phyloP scores from a whole-genome alignment of 1,140 invertebrate species.

The Sinonovacula constricta region DNA sequence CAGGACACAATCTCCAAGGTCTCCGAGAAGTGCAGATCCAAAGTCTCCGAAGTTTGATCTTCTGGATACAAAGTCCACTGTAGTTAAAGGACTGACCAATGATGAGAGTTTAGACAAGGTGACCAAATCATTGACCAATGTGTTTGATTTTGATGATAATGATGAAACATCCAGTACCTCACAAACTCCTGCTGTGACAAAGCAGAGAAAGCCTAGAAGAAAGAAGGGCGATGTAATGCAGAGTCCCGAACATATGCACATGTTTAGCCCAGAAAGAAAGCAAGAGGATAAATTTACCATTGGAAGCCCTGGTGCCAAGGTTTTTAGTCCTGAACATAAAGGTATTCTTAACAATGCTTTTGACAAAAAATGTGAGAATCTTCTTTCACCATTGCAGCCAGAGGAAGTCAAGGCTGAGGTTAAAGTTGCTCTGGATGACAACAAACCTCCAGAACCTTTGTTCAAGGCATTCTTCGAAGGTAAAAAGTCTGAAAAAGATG shows the following conservation, averaged over 20 bases:
- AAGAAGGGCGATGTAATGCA: slow-evolving; percentile 43
- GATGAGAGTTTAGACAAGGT: slow-evolving; percentile 31
- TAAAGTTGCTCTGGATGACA: slow-evolving; percentile 35
- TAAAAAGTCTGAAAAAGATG: slow-evolving; percentile 36
- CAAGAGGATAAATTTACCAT: slow-evolving; percentile 27
- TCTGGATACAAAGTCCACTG: slow-evolving; percentile 30
- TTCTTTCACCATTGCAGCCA: slow-evolving; percentile 29
- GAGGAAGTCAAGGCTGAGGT: slow-evolving; percentile 30
- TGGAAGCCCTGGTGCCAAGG: slow-evolving; percentile 36
- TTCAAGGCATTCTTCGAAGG: slow-evolving; percentile 51
- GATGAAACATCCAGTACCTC: slow-evolving; percentile 50
- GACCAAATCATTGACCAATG: slow-evolving; percentile 37
- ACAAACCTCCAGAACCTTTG: slow-evolving; percentile 45
- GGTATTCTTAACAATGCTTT: neutral
- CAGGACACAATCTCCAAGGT: slow-evolving; percentile 62
- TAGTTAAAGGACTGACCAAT: slow-evolving; percentile 28
- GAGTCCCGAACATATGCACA: slow-evolving; percentile 27
- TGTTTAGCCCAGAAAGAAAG: slow-evolving; percentile 48
- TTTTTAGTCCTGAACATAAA: slow-evolving; percentile 37
- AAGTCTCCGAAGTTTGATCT: slow-evolving; percentile 56
- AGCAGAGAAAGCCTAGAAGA: slow-evolving; percentile 41
- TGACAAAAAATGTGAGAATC: slow-evolving; percentile 28
- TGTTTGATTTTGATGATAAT: slow-evolving; percentile 63
- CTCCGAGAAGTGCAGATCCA: slow-evolving; percentile 59
- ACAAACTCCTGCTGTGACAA: slow-evolving; percentile 9